Percentiles rank a stretch among this genome's conserved stretches.
These are phyloP conservation scores for Malthinus seriepunctatus DNA, from an alignment of 2,888 invertebrate species.

Conservation along the genomic window DNA sequence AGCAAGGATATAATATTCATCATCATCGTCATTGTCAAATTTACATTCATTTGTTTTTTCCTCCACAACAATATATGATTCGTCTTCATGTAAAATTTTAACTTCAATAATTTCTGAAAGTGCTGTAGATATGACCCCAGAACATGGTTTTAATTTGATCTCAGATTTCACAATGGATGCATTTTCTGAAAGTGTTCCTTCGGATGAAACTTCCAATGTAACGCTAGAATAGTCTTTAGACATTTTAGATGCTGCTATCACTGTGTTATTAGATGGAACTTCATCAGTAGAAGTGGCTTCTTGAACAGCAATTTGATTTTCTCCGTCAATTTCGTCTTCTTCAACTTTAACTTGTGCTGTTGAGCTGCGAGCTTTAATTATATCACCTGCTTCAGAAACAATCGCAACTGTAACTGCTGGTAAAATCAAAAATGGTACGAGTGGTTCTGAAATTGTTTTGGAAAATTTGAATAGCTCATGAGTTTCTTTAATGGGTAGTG, in stretches of 20 bases:
- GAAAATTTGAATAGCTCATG: background rate
- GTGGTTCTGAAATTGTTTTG: background rate
- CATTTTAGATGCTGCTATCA: too few species aligned
- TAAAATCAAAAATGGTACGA: background rate
- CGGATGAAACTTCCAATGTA: too few species aligned
- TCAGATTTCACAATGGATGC: too few species aligned
- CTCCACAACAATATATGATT: background rate
- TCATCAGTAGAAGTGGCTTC: background rate
- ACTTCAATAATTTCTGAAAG: background rate
- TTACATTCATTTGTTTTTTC: background rate
- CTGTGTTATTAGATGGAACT: background rate
- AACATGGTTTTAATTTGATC: background rate
- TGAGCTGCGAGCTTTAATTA: background rate
- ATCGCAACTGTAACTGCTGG: constrained; percentile 4
- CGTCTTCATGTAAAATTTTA: background rate
- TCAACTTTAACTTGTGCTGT: constrained; percentile 6
- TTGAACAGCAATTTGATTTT: background rate
- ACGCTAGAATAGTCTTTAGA: too few species aligned
- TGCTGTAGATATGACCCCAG: background rate
- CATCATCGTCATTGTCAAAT: background rate
- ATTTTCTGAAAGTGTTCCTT: too few species aligned
- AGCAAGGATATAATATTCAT: too few species aligned
- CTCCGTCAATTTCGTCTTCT: background rate
- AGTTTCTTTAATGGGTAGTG: background rate
- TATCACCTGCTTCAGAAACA: background rate